phyloP scores from a whole-genome alignment of 2,888 invertebrate species.

The Cryptus viduatorius region DNA sequence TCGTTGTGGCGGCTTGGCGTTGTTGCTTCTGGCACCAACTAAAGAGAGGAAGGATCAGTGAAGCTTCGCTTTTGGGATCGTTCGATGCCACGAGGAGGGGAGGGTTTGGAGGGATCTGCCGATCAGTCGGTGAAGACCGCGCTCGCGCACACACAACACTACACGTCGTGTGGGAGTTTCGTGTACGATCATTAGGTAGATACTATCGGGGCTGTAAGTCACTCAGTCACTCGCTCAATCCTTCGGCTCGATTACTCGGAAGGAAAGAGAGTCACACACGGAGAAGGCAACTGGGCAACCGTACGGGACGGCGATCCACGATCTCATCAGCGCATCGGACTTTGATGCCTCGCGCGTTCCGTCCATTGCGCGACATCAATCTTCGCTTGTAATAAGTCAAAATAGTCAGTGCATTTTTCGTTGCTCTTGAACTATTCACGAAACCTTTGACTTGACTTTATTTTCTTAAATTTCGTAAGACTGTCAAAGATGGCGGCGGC shows the following conservation, averaged over 20 bases:
- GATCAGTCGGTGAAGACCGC: conserved; percentile 56
- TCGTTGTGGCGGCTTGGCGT: conserved; percentile 32
- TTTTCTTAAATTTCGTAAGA: not conserved
- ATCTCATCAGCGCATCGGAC: conserved; percentile 64
- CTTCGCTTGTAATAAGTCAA: not conserved
- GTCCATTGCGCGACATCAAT: not conserved
- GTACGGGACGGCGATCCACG: conserved; percentile 49
- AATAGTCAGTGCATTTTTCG: not conserved
- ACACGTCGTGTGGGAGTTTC: conserved; percentile 80
- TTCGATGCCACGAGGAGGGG: conserved; percentile 58
- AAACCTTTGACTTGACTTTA: too few species aligned
- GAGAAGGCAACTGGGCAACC: conserved; percentile 28
- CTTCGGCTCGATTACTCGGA: conserved; percentile 76
- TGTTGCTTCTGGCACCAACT: conserved; percentile 41
- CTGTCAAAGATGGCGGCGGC: not conserved
- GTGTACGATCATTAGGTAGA: conserved; percentile 84
- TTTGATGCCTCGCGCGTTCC: conserved; percentile 47
- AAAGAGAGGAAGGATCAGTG: conserved; percentile 54
- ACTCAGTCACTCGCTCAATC: conserved; percentile 80
- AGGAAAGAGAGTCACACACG: conserved; percentile 63
- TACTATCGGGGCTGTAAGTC: conserved; percentile 82
- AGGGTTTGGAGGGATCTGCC: conserved; percentile 60
- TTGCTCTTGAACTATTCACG: not conserved
- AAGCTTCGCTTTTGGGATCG: conserved; percentile 73
- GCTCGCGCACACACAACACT: conserved; percentile 41